Percentiles rank a stretch among this genome's conserved stretches.
Conservation (phyloP, 1,140 invertebrate genomes). For the Anastatus disparis region DNA sequence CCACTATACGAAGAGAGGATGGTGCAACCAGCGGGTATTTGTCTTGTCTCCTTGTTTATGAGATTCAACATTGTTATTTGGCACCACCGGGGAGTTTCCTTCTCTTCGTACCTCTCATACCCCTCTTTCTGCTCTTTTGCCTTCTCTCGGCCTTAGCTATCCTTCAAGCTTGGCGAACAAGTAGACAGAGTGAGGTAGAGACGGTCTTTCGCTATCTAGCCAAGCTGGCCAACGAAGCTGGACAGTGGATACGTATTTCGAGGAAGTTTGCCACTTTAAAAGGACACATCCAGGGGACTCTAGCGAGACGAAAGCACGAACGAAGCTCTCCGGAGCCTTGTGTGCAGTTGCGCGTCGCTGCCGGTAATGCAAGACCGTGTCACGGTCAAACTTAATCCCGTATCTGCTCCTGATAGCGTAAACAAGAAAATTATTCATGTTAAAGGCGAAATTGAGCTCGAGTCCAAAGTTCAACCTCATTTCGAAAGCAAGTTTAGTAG, state of each 20-base stretch:
- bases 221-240: conserved; percentile 37
- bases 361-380: conserved; percentile 52
- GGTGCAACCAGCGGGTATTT: conserved; percentile 64
- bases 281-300: conserved; percentile 57
- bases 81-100: conserved; percentile 64
- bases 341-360: conserved; percentile 48
- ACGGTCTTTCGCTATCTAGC: conserved; percentile 20
- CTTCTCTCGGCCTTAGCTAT: conserved; percentile 5
- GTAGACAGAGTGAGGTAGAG: neutral
- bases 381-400: conserved; percentile 29
- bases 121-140: conserved; percentile 40
- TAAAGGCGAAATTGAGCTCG: conserved; percentile 21
- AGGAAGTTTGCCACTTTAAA: conserved; percentile 65
- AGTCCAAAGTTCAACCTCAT: neutral
- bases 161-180: conserved; percentile 21
- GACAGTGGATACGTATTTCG: conserved; percentile 57
- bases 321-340: conserved; percentile 7
- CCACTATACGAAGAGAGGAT: conserved; percentile 64
- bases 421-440: conserved; percentile 33
- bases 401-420: conserved; percentile 13
- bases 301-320: conserved; percentile 36
- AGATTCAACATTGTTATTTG: conserved; percentile 70
- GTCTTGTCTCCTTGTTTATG: conserved; percentile 70
- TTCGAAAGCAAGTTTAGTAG: neutral
- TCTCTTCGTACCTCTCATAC: conserved; percentile 42